A percentile compares a stretch with the other conserved stretches of the same genome.
These are phyloP conservation scores for Uropetala carovei DNA, from an alignment of 2,888 invertebrate species.

Conservation along the genomic window DNA sequence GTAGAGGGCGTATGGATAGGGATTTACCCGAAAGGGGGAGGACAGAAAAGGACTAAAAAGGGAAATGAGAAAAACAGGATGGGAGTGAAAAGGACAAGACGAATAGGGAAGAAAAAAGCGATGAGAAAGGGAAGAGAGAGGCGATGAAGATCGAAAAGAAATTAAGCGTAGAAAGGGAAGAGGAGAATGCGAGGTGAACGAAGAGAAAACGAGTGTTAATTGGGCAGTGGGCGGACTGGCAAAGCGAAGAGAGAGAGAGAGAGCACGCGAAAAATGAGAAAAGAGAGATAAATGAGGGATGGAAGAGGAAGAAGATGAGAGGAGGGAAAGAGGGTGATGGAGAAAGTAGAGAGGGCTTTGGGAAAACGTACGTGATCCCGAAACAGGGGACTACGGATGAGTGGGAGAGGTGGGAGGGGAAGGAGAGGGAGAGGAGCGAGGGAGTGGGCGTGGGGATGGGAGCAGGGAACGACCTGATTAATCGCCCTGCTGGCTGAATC, in stretches of 20 bases:
- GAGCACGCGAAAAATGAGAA: not conserved
- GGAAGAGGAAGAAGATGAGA: not conserved
- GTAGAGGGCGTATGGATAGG: not conserved
- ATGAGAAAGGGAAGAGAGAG: not conserved
- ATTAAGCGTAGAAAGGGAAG: not conserved
- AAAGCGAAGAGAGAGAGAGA: not conserved
- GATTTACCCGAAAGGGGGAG: not conserved
- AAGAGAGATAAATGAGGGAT: not conserved
- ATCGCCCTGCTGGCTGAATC: conserved; percentile 60
- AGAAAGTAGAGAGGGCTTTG: not conserved
- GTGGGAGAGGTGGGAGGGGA: conserved; percentile 50
- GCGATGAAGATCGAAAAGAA: not conserved
- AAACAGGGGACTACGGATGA: conserved; percentile 47
- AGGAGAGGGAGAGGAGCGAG: not conserved
- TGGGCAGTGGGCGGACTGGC: not conserved
- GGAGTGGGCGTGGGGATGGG: conserved; percentile 44
- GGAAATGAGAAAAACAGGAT: not conserved
- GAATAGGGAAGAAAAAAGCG: not conserved
- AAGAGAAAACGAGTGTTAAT: not conserved
- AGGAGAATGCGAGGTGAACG: not conserved
- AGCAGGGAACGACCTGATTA: conserved; percentile 47
- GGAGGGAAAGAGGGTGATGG: not conserved
- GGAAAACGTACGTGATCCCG: conserved; percentile 37
- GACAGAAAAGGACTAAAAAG: not conserved
- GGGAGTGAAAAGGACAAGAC: not conserved